Conservation (phyloP, 2,113 vertebrate species). For the Setophaga kirtlandii region DNA sequence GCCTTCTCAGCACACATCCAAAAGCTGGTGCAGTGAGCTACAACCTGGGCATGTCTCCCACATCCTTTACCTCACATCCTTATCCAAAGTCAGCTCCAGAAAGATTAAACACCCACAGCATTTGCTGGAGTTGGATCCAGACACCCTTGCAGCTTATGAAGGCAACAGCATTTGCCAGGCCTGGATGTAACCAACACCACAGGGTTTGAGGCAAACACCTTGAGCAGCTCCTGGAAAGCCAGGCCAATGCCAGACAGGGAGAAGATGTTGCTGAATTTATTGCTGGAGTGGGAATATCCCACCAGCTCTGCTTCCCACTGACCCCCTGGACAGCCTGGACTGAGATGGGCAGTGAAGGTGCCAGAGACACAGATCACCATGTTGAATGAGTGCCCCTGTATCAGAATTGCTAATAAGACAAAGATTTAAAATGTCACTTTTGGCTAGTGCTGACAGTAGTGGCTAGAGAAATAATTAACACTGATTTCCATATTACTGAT, state of each 20-base stretch:
- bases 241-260: background rate
- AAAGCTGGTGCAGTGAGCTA: background rate
- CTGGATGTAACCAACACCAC: background rate
- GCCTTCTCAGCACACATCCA: background rate
- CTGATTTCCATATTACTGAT: slow-evolving; percentile 25
- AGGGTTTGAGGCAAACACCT: background rate
- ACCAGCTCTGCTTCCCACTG: background rate
- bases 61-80: background rate
- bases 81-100: background rate
- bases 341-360: background rate
- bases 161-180: background rate
- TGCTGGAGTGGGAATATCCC: fast-evolving
- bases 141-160: background rate
- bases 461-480: slow-evolving; percentile 38
- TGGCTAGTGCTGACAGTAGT: background rate
- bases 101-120: background rate
- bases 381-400: background rate
- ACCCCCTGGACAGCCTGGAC: background rate
- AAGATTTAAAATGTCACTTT: background rate
- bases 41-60: background rate
- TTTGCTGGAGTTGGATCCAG: background rate
- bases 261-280: background rate
- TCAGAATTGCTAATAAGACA: background rate
- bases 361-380: background rate
- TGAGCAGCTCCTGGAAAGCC: background rate